These are phyloP conservation scores for Syngnathus rostellatus DNA, from an alignment of 2,797 vertebrate genomes.

Conservation along the genomic window DNA sequence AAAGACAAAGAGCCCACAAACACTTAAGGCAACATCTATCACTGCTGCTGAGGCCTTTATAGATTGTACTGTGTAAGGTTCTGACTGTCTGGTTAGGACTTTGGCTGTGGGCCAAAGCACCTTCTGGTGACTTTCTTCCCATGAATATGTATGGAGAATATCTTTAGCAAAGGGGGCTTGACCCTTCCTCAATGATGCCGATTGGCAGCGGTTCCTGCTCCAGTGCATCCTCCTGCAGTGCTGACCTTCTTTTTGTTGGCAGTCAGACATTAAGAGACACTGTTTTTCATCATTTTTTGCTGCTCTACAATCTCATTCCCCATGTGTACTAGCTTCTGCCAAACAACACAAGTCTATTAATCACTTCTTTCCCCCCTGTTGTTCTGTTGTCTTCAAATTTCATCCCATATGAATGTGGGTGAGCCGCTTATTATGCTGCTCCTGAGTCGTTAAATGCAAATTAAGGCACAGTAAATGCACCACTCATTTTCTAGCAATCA, in stretches of 20 bases:
- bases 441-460: neutral
- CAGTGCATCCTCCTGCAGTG: slow-evolving; percentile 1
- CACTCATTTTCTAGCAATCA: neutral
- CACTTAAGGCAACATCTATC: neutral
- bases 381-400: neutral
- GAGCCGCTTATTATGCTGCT: neutral
- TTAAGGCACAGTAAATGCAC: neutral
- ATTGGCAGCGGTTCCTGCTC: neutral
- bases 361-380: neutral
- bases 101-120: neutral
- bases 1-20: neutral
- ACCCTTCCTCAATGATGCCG: neutral
- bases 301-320: slow-evolving; percentile 1
- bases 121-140: neutral
- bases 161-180: neutral
- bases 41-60: neutral
- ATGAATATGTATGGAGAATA: neutral
- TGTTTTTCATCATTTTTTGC: neutral
- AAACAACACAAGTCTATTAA: neutral
- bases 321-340: neutral
- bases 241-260: slow-evolving; percentile 1
- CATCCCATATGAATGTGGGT: neutral
- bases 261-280: neutral
- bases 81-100: neutral
- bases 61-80: neutral